Percentiles rank a stretch among this genome's conserved stretches.
phyloP scores from a whole-genome alignment of 2,888 invertebrate genomes.

The Drosophila conformis region DNA sequence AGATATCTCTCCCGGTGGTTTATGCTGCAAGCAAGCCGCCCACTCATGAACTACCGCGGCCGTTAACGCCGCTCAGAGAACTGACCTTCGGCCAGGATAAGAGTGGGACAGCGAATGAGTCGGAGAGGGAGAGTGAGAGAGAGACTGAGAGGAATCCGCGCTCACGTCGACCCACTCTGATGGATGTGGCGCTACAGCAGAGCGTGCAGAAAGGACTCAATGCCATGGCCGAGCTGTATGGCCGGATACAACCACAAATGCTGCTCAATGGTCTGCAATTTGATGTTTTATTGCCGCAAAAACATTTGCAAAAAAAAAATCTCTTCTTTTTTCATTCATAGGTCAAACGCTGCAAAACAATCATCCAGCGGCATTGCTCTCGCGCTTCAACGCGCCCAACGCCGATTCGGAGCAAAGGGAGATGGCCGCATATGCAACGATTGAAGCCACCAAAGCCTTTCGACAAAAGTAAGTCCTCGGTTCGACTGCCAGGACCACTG shows the following conservation, averaged over 20 bases:
- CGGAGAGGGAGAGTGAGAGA: slow-evolving; percentile 8
- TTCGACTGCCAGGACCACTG: slow-evolving; percentile 5
- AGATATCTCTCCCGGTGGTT: not conserved
- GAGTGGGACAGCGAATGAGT: not conserved
- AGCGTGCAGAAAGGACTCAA: slow-evolving; percentile 84
- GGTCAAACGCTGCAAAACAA: slow-evolving; percentile 83
- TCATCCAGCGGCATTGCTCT: slow-evolving; percentile 84
- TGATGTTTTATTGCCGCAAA: slow-evolving; percentile 23
- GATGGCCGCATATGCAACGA: slow-evolving; percentile 84
- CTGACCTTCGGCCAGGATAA: slow-evolving; percentile 23
- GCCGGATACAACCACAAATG: slow-evolving; percentile 83
- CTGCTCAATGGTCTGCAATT: slow-evolving; percentile 80
- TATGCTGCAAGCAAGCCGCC: slow-evolving; percentile 49
- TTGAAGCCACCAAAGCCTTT: slow-evolving; percentile 84
- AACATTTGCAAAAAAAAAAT: slow-evolving; percentile 20
- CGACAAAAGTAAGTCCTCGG: slow-evolving; percentile 83
- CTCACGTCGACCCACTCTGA: slow-evolving; percentile 76
- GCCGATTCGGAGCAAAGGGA: slow-evolving; percentile 77
- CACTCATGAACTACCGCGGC: slow-evolving; percentile 73
- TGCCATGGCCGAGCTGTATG: slow-evolving; percentile 84
- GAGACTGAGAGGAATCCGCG: slow-evolving; percentile 41
- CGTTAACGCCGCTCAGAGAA: slow-evolving; percentile 47
- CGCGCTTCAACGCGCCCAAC: slow-evolving; percentile 84
- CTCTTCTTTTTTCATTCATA: slow-evolving; percentile 36
- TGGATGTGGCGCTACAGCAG: slow-evolving; percentile 83